Conservation (phyloP, 2,888 invertebrate genomes). For the Buathra laborator region DNA sequence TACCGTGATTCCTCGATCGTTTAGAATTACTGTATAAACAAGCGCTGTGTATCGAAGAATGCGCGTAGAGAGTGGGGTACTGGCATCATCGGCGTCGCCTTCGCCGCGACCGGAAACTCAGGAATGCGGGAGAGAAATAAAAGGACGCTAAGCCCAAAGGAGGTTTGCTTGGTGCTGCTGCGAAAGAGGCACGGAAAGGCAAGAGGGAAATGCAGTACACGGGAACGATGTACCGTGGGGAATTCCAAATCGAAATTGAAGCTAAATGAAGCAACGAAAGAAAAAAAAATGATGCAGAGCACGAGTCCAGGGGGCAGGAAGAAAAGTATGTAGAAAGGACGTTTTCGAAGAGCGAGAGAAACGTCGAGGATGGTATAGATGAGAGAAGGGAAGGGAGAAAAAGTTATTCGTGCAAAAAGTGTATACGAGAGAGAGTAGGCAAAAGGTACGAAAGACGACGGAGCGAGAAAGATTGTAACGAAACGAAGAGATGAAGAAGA, state of each 20-base stretch:
- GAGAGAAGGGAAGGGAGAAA: constrained; percentile 52
- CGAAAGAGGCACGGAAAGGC: constrained; percentile 36
- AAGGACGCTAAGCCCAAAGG: constrained; percentile 77
- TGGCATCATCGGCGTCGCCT: constrained; percentile 34
- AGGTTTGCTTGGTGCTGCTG: constrained; percentile 59
- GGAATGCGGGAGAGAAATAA: constrained; percentile 79
- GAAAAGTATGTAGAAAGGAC: constrained; percentile 61
- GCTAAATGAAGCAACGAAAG: constrained; percentile 52
- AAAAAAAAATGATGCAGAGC: constrained; percentile 53
- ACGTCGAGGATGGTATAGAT: constrained; percentile 45
- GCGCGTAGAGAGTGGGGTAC: background rate
- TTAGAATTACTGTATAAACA: constrained; percentile 12
- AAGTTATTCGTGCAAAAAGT: no score
- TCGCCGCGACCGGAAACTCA: constrained; percentile 72
- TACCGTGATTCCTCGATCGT: background rate
- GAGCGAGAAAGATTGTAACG: constrained; percentile 62
- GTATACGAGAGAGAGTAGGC: constrained; percentile 14
- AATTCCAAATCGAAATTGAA: constrained; percentile 41
- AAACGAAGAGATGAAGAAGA: constrained; percentile 53
- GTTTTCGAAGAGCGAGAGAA: constrained; percentile 62
- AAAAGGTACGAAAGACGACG: constrained; percentile 23
- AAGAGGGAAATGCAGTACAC: constrained; percentile 54
- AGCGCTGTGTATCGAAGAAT: constrained; percentile 33
- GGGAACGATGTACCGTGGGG: constrained; percentile 29
- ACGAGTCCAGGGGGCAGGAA: constrained; percentile 66